Base-by-base conservation (phyloP, 2,797 vertebrate species). In the Cynodonichthys magdalenae region DNA sequence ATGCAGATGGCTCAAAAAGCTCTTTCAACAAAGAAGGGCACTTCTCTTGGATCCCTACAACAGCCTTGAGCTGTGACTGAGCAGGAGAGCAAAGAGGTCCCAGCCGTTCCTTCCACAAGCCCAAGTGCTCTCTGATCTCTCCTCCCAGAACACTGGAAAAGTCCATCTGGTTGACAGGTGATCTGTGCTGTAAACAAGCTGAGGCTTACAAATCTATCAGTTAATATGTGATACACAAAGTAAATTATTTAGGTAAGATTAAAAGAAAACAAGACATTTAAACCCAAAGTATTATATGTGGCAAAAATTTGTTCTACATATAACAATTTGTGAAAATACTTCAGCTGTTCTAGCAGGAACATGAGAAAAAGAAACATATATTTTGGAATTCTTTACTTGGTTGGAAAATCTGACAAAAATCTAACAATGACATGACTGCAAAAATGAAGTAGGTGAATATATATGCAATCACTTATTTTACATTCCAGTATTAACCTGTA, bases 1-100 rank as follows among this genome's bases (percentile, higher is more conserved):
- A 34, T 63, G 47, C 72, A 76, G 63, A 82, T 69, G 60, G 70
- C 48, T 74, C 39, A 5, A 54, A n/a, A 49, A 60, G 59, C 59
- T 72, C 45, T 59, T 50, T 70, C 11, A 17, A 48, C 52, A 6
- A 27, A 19, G 17, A 18, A 59, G 52, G 69, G 18, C 50, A 68
- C 19, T 34, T 62, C 55, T 62, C n/a, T 53, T 63, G 46, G 15
- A 57, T 73, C 46, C 58, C 28, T 41, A 20, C 46, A 50, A 60
- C 46, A 65, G 57, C 57, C 63, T 50, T 34, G 27, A 68, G 47
- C 51, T 28, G 5, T 7, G 17, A 46, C 60, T 54, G 51, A 59
- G 47, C 52, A 27, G 31, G 42, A 44, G 50, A 56, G n/a, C n/a
- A 53, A 48, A 62, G 41, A 50, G 42, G 28, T 34, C 27, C 42